Conservation (phyloP, 2,113 vertebrate genomes). For the Halcyon malimbica region DNA sequence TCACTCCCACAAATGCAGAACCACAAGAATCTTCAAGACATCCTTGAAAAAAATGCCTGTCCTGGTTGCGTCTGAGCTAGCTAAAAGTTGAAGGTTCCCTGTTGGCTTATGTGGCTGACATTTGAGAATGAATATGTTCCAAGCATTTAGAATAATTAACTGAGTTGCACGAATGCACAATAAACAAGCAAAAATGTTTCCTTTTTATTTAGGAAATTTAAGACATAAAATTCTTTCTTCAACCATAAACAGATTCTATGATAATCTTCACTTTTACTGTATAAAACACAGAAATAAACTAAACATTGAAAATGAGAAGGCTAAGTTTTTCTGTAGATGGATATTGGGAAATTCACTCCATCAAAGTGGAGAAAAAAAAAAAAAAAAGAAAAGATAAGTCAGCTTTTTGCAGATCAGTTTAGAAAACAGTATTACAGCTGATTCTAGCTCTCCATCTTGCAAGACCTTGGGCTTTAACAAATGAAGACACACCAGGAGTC, state of each 20-base stretch:
- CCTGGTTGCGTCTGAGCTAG: not conserved
- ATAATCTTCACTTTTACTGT: not conserved
- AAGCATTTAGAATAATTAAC: not conserved
- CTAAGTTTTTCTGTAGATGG: accelerated
- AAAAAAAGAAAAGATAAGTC: not conserved
- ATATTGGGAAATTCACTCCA: not conserved
- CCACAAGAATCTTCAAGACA: not conserved
- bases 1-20: not conserved
- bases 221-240: not conserved
- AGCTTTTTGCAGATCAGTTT: not conserved
- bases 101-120: not conserved
- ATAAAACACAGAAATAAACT: not conserved
- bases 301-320: not conserved
- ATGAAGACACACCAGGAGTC: accelerated
- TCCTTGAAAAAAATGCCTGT: not conserved
- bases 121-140: not conserved
- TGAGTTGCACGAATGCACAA: accelerated
- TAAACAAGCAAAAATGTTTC: not conserved
- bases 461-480: not conserved
- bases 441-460: not conserved
- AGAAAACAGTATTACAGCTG: not conserved
- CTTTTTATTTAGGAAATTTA: not conserved
- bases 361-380: not conserved
- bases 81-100: not conserved
- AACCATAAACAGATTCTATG: accelerated